Evolutionary conservation across 2,888 invertebrate genomes (phyloP).

Genomic region (Orchesella flavescens): DNA sequence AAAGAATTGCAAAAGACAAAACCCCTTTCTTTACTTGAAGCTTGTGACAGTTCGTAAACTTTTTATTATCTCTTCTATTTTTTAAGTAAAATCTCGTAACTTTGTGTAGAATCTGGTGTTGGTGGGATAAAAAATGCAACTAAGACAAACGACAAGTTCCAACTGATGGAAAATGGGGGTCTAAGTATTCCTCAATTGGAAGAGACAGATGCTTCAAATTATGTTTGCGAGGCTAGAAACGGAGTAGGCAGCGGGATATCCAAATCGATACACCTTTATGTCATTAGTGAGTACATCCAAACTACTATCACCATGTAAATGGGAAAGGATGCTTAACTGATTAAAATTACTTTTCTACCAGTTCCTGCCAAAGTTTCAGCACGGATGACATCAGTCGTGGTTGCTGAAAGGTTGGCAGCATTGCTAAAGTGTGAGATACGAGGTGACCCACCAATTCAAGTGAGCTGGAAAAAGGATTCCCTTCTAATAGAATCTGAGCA

Average conservation of each 20-base stretch:
- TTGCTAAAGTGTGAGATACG: conserved; percentile 67
- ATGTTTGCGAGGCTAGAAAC: conserved; percentile 74
- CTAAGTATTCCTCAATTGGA: conserved; percentile 71
- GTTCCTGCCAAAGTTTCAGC: conserved; percentile 71
- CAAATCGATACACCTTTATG: conserved; percentile 74
- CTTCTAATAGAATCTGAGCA: conserved; percentile 52
- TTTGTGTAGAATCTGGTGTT: too few relatives aligned
- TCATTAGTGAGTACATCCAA: conserved; percentile 73
- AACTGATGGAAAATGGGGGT: conserved; percentile 63
- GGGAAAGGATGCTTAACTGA: conserved; percentile 48
- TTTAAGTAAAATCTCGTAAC: too few relatives aligned
- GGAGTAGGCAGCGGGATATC: conserved; percentile 74
- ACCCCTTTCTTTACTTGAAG: too few relatives aligned
- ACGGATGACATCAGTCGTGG: conserved; percentile 62
- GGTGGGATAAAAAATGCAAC: conserved; percentile 63
- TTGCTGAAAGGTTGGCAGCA: conserved; percentile 68
- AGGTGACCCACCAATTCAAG: conserved; percentile 68
- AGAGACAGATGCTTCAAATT: conserved; percentile 73
- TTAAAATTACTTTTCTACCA: conserved; percentile 63
- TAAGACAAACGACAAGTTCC: conserved; percentile 66
- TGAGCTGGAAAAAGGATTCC: conserved; percentile 67
- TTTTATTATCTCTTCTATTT: too few relatives aligned
- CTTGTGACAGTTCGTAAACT: too few relatives aligned
- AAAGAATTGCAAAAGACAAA: too few relatives aligned
- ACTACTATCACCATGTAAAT: too few relatives aligned